Evolutionary conservation across 1,140 invertebrate genomes (phyloP).

Genomic region (Gryllus bimaculatus): DNA sequence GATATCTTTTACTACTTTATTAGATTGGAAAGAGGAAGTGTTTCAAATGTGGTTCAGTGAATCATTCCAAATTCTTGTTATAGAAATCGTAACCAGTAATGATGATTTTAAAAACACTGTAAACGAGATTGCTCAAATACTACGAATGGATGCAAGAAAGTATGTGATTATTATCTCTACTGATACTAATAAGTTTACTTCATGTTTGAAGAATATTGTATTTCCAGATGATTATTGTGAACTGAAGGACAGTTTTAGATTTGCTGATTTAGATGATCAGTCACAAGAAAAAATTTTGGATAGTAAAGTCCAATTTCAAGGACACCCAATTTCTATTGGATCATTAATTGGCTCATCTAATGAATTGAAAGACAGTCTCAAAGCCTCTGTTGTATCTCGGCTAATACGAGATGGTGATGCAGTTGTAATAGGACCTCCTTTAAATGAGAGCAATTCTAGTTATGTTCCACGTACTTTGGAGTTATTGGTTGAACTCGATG

Average conservation of each 20-base stretch:
- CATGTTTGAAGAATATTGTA: background rate
- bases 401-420: background rate
- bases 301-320: background rate
- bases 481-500: background rate
- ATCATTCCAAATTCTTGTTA: background rate
- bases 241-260: background rate
- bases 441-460: background rate
- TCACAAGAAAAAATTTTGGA: background rate
- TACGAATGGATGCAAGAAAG: background rate
- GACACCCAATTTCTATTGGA: background rate
- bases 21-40: background rate
- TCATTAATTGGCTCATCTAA: background rate
- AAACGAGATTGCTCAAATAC: background rate
- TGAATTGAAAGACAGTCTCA: background rate
- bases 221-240: background rate
- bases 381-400: background rate
- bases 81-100: background rate
- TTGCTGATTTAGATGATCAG: background rate
- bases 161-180: background rate
- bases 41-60: background rate
- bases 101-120: background rate
- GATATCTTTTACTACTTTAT: background rate
- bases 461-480: background rate
- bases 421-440: background rate
- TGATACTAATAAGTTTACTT: background rate